A percentile compares a stretch with the other conserved stretches of the same genome.
phyloP scores from a whole-genome alignment of 2,797 vertebrate genomes.

The Lates japonicus region DNA sequence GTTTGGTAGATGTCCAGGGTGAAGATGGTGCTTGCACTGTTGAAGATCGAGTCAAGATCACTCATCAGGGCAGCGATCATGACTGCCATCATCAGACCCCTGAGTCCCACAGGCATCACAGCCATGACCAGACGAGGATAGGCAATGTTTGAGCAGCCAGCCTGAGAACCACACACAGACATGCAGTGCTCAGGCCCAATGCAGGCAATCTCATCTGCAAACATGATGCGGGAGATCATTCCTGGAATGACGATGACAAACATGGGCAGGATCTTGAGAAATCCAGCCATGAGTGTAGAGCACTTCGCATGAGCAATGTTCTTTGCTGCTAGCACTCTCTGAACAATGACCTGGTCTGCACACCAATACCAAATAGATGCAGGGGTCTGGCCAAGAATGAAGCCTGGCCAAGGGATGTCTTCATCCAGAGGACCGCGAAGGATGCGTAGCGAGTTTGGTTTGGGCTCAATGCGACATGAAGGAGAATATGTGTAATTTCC shows the following conservation, averaged over 20 bases:
- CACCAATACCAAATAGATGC: constrained; percentile 99
- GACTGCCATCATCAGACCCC: constrained; percentile 99
- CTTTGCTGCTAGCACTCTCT: constrained; percentile 97
- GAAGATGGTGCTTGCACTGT: constrained; percentile 99
- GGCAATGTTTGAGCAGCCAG: constrained; percentile 98
- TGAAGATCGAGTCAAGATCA: constrained; percentile 98
- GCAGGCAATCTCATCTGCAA: constrained; percentile 93
- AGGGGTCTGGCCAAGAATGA: constrained; percentile 96
- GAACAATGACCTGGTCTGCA: constrained; percentile 98
- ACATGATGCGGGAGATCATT: constrained; percentile 98
- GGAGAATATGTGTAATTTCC: constrained; percentile 92
- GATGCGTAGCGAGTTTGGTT: constrained; percentile 92
- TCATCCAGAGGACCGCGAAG: constrained; percentile 94
- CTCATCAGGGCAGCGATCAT: constrained; percentile 99
- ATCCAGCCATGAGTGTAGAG: constrained; percentile 97
- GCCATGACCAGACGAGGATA: constrained; percentile 97
- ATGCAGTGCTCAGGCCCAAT: constrained; percentile 98
- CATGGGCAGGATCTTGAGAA: constrained; percentile 97
- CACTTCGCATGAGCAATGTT: constrained; percentile 97
- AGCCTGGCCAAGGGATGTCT: constrained; percentile 98
- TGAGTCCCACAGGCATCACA: constrained; percentile 95
- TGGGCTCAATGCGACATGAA: constrained; percentile 92
- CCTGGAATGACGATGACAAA: constrained; percentile 98
- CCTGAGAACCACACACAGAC: constrained; percentile 95
- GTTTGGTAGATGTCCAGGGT: constrained; percentile 97